These are phyloP conservation scores for Drosophila birchii DNA, from an alignment of 2,888 invertebrate genomes.

Conservation along the genomic window DNA sequence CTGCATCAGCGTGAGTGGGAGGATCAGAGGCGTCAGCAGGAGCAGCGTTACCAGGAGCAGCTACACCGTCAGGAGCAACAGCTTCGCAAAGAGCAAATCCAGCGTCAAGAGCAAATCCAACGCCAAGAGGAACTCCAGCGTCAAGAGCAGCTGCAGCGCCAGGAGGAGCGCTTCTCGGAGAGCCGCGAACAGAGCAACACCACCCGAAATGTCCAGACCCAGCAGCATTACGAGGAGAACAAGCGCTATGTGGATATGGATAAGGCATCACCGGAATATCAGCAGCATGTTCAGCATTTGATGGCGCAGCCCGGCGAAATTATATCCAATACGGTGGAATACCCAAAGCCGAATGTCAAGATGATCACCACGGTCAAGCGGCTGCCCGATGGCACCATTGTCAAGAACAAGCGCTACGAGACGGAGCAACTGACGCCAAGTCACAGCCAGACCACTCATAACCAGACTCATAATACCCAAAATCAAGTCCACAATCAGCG, in stretches of 20 bases:
- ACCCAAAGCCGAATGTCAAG: slow-evolving; percentile 89
- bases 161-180: slow-evolving; percentile 84
- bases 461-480: slow-evolving; percentile 46
- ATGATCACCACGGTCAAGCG: slow-evolving; percentile 89
- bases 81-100: slow-evolving; percentile 82
- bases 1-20: slow-evolving; percentile 18
- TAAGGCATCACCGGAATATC: slow-evolving; percentile 83
- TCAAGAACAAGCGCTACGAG: slow-evolving; percentile 89
- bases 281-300: slow-evolving; percentile 80
- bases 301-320: slow-evolving; percentile 85
- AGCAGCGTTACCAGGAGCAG: slow-evolving; percentile 38
- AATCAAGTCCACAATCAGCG: slow-evolving; percentile 44
- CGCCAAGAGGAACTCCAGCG: slow-evolving; percentile 64
- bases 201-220: slow-evolving; percentile 77
- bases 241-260: slow-evolving; percentile 83
- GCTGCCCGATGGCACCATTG: slow-evolving; percentile 88
- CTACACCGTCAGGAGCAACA: slow-evolving; percentile 75
- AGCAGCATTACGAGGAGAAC: slow-evolving; percentile 79
- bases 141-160: slow-evolving; percentile 62
- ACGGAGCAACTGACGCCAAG: slow-evolving; percentile 84
- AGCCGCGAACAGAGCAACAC: slow-evolving; percentile 79
- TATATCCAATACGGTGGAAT: slow-evolving; percentile 87
- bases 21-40: slow-evolving; percentile 25
- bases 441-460: slow-evolving; percentile 20
- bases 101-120: slow-evolving; percentile 78